These are phyloP conservation scores for Trichechus manatus DNA, from an alignment of 2,113 vertebrate genomes.

Conservation along the genomic window DNA sequence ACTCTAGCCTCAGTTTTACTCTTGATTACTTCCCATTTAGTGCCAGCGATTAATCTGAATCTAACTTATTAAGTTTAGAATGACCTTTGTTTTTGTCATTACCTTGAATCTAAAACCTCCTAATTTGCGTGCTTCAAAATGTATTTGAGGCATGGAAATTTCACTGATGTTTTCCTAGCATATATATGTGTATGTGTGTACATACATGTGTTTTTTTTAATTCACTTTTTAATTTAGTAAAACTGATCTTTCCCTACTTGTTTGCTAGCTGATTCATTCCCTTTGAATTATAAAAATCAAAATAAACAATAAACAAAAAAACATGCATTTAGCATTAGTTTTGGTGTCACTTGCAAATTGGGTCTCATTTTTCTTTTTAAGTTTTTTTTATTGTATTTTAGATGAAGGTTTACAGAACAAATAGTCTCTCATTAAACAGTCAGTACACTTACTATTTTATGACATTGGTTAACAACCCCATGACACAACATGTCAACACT, in stretches of 20 bases:
- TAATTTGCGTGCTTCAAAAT: slow-evolving; percentile 50
- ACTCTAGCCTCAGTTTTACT: neutral
- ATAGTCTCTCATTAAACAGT: no score
- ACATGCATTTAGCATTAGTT: neutral
- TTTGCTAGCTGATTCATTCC: neutral
- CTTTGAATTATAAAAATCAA: neutral
- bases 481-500: no score
- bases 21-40: neutral
- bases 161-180: neutral
- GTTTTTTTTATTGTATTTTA: no score
- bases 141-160: neutral
- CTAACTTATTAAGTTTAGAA: slow-evolving; percentile 4
- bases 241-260: neutral
- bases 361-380: neutral
- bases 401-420: no score
- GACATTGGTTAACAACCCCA: no score
- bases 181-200: neutral
- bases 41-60: slow-evolving; percentile 12
- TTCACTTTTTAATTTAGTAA: slow-evolving; percentile 36
- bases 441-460: no score
- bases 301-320: neutral
- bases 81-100: slow-evolving; percentile 4
- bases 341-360: neutral
- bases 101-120: slow-evolving; percentile 22
- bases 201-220: neutral